Evolutionary conservation across 2,113 vertebrate species (phyloP).

Genomic region (Tachuris rubrigastra): DNA sequence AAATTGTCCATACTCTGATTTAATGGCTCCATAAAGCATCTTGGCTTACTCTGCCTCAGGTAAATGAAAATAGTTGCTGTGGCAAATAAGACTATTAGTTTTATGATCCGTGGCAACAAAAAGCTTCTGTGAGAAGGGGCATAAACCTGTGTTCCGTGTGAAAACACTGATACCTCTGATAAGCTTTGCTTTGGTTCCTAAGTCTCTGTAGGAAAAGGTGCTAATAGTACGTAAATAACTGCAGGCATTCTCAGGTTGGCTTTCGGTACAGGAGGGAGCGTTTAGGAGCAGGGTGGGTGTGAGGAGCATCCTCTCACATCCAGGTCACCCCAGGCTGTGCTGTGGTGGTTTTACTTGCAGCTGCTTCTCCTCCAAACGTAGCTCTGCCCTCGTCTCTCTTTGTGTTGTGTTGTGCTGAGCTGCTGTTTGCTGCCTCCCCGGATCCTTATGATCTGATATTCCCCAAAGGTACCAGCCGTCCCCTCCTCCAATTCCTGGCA

Average conservation of each 20-base stretch:
- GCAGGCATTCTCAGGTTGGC: neutral
- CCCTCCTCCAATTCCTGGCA: conserved; percentile 18
- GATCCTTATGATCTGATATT: neutral
- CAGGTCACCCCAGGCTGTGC: neutral
- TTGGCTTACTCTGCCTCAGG: conserved; percentile 50
- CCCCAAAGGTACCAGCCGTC: neutral
- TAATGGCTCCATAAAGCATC: conserved; percentile 55
- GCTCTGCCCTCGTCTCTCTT: fast-evolving
- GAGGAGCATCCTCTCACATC: neutral
- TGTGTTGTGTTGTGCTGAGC: neutral
- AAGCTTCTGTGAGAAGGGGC: conserved; percentile 29
- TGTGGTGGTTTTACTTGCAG: neutral
- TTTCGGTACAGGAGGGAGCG: fast-evolving
- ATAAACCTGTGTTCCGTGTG: conserved; percentile 54
- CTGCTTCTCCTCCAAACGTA: fast-evolving
- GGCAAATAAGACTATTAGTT: conserved; percentile 68
- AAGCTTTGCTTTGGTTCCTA: conserved; percentile 21
- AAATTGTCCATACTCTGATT: conserved; percentile 32
- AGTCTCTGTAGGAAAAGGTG: conserved; percentile 1
- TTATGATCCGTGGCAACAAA: conserved; percentile 58
- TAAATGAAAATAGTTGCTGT: conserved; percentile 72
- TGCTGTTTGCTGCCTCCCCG: neutral
- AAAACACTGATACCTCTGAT: conserved; percentile 7
- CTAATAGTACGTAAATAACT: neutral
- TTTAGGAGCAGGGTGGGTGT: fast-evolving